Conservation (phyloP, 30 jellyfish, hydroid and myxozoan genomes). For the Turritopsis rubra region DNA sequence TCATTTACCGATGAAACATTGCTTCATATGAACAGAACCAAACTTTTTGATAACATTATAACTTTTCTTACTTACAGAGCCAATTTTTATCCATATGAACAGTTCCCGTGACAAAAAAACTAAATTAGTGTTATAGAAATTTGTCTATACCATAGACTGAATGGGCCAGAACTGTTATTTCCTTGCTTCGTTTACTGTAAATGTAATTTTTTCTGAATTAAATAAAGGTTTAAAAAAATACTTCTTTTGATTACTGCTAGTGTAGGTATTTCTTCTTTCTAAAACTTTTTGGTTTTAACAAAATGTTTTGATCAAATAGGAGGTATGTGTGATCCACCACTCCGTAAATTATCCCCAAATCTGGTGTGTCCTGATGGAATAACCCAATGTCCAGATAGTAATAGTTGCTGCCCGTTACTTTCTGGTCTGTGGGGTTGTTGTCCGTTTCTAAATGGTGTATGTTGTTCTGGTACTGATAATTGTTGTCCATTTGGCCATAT, state of each 20-base stretch:
- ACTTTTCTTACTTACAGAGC: neutral
- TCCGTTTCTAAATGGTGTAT: slow-evolving; percentile 47
- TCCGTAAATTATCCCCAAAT: neutral
- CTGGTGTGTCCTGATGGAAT: slow-evolving; percentile 37
- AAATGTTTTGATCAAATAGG: too few relatives aligned
- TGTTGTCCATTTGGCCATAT: slow-evolving; percentile 51
- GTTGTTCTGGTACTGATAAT: slow-evolving; percentile 44
- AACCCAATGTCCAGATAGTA: slow-evolving; percentile 41
- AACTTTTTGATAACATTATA: neutral
- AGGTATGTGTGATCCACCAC: neutral
- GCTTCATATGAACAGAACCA: neutral
- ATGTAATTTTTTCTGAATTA: too few relatives aligned
- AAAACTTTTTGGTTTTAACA: too few relatives aligned
- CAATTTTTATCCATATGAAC: neutral
- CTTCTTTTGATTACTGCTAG: too few relatives aligned
- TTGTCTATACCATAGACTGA: too few relatives aligned
- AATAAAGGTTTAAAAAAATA: too few relatives aligned
- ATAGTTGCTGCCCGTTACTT: slow-evolving; percentile 44
- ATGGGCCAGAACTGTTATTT: too few relatives aligned
- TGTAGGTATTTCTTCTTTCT: too few relatives aligned
- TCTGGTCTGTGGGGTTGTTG: slow-evolving; percentile 57
- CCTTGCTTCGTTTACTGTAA: too few relatives aligned
- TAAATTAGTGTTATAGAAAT: too few relatives aligned
- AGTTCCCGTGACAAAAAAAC: neutral
- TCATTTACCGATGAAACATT: too few relatives aligned